Conservation (phyloP, 2,888 invertebrate genomes). For the Drosophila differens region DNA sequence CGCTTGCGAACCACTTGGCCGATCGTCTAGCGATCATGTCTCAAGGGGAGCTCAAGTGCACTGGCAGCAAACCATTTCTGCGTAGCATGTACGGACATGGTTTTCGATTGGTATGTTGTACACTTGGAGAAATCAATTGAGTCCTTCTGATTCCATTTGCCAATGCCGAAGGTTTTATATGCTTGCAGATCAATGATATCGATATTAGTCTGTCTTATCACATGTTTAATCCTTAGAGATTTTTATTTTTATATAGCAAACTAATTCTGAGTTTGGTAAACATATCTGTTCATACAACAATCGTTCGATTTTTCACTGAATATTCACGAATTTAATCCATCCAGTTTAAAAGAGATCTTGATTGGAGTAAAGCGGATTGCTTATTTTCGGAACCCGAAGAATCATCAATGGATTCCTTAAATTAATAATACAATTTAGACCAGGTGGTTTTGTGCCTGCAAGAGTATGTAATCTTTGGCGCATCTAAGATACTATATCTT, state of each 20-base stretch:
- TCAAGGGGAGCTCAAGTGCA: constrained; percentile 91
- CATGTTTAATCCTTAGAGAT: not conserved
- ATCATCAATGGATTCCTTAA: not conserved
- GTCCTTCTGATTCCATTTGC: not conserved
- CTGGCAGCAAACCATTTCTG: constrained; percentile 91
- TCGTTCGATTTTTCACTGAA: not conserved
- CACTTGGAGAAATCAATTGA: not conserved
- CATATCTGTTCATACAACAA: not conserved
- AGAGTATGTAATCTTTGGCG: not conserved
- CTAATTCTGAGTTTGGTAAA: not conserved
- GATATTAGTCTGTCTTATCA: not conserved
- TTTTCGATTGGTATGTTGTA: constrained; percentile 88
- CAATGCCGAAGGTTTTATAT: not conserved
- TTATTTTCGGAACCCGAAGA: not conserved
- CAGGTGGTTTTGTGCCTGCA: not conserved
- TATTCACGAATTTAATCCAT: not conserved
- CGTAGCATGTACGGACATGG: constrained; percentile 94
- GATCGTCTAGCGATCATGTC: constrained; percentile 95
- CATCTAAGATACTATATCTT: not conserved
- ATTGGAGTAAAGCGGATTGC: not conserved
- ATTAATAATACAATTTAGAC: not conserved
- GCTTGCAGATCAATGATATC: not conserved
- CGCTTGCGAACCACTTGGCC: constrained; percentile 93
- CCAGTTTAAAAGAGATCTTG: not conserved
- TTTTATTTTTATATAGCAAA: not conserved